Base-by-base conservation (phyloP, 2,888 invertebrate genomes). In the Sphaerophoria taeniata region DNA sequence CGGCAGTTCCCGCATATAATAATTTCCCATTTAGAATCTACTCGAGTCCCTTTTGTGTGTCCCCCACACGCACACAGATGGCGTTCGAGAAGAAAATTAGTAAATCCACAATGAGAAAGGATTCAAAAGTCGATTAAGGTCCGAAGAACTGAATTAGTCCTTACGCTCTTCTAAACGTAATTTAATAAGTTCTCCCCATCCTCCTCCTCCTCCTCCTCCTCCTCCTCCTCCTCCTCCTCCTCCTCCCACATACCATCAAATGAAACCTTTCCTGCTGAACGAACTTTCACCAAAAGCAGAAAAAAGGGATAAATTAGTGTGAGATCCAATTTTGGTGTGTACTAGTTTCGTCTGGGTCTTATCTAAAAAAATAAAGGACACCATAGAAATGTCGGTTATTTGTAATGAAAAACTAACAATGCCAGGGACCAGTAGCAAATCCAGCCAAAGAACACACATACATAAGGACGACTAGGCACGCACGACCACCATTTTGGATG, bases 121-220 rank as follows among this genome's bases (percentile, higher is more conserved):
- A 70, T 71, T 84, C 74, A 67, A 84, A 84, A 79, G 79, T 79
- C 74, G 79, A 84, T 84, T 79, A 75, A 79, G 65, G 63, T 16
- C 61, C 55, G 24, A 58, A 36, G 45, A 65, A 65, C 36, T 34
- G 47, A 70, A 74, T 78, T 74, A 65, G 45, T 47, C 60, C 24
- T 43, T 47, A 67, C 39, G 45, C 53, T 39, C 9, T 55, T 11
- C 58, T 63, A 70, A n/a, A 74, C 33, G 70, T 53, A 74, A 74
- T 79, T 78, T 79, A 78, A 78, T 83, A 67, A 72, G 45, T 70
- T 47, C 61, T 55, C 14, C 33, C 9, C 31, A 4, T 12, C n/a
- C 12, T n/a, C n/a, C n/a, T n/a, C n/a, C n/a, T n/a, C n/a, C n/a
- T n/a, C n/a, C n/a, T n/a, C n/a, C n/a, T n/a, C n/a, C n/a, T n/a